Base-by-base conservation (phyloP, 2,113 vertebrate genomes). In the Enhydra lutris region DNA sequence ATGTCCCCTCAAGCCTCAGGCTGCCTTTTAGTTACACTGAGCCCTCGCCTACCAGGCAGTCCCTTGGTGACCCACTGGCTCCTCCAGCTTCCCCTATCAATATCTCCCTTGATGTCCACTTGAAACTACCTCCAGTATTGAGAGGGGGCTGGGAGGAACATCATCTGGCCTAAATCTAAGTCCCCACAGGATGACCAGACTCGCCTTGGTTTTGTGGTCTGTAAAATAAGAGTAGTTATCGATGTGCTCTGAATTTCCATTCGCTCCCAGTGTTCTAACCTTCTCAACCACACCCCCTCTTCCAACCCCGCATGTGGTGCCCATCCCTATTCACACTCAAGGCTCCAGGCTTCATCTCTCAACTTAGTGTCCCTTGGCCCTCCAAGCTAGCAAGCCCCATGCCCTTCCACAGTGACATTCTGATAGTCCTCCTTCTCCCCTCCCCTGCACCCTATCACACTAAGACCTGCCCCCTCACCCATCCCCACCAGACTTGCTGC, bases 241-340 rank as follows among this genome's bases (percentile, higher is more conserved):
- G 0, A 2, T 2, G 31, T 0, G 18, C 7, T 4, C 26, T 0
- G 0, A 29, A 21, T 45, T 31, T 10, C 0, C 1, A 0, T 3
- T 47, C 20, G 2, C 9, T 47, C 23, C 92, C 61, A 42, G 6
- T 14, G 18, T 1, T 7, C 59, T 4, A 1, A 29, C 9, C 31
- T 71, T 36, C 69, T 31, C 8, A 1, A n/a, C 29, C 6, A 7
- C 3, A 2, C 42, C 20, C 57, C 67, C 2, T 24, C 31, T 47
- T 31, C 36, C 1, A 3, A 24, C 1, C 6, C 21, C 26, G 7
- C 2, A 4, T 0, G 0, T 2, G 45, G 39, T 59, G 23, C 21
- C 14, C 20, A 12, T 17, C 24, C 52, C 12, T 76, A 50, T 17
- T 24, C 87, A 36, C 50, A 3, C 26, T 39, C 24, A 0, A 0